Evolutionary conservation across 2,888 invertebrate genomes (phyloP).

Genomic region (Mesochorus sp.): DNA sequence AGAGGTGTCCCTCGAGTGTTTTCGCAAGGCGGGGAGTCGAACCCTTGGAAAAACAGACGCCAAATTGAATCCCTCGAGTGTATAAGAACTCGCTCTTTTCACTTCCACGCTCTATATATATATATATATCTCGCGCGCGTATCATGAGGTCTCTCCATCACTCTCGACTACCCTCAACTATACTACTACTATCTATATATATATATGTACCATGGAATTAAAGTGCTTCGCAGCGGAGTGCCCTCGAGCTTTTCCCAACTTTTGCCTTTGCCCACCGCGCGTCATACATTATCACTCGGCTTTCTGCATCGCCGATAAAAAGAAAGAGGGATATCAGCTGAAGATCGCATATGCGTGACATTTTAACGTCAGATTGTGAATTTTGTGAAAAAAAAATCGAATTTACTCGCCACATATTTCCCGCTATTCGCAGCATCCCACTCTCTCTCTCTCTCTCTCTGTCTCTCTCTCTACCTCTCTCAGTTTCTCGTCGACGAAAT

Average conservation of each 20-base stretch:
- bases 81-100: conserved; percentile 74
- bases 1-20: conserved; percentile 81
- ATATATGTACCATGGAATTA: conserved; percentile 12
- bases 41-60: conserved; percentile 82
- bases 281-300: conserved; percentile 56
- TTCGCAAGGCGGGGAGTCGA: conserved; percentile 81
- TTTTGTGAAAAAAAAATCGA: conserved; percentile 5
- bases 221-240: conserved; percentile 54
- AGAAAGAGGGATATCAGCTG: background rate
- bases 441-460: background rate
- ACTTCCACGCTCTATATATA: conserved; percentile 62
- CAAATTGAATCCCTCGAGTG: conserved; percentile 81
- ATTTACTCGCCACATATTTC: conserved; percentile 3
- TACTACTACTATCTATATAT: no score
- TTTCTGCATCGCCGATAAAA: background rate
- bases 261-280: no score
- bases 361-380: background rate
- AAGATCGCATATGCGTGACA: no score
- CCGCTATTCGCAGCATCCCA: background rate
- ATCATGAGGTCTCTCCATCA: conserved; percentile 27
- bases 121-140: conserved; percentile 39
- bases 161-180: background rate
- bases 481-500: conserved; percentile 13
- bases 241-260: conserved; percentile 64
- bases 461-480: background rate